These are phyloP conservation scores for Boleophthalmus pectinirostris DNA, from an alignment of 2,113 vertebrate genomes.

Conservation along the genomic window DNA sequence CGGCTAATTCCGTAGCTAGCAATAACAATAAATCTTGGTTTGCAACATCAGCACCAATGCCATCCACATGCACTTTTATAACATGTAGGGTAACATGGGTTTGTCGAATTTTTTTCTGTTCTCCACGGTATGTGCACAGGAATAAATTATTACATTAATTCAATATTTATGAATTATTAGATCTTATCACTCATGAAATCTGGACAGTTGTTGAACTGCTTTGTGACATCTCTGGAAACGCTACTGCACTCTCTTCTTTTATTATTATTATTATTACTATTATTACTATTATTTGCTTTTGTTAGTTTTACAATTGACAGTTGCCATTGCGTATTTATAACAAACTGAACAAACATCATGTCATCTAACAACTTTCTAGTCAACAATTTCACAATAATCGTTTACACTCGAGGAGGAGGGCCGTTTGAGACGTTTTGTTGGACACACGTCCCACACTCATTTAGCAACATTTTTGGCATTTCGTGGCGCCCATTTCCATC, in stretches of 20 bases:
- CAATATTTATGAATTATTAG: not conserved
- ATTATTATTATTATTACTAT: too few species aligned
- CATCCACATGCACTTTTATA: not conserved
- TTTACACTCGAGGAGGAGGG: not conserved
- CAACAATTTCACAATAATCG: not conserved
- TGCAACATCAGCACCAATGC: conserved; percentile 50
- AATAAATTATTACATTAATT: too few species aligned
- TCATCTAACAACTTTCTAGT: too few species aligned
- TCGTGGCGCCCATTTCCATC: conserved; percentile 9
- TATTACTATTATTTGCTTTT: too few species aligned
- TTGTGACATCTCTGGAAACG: not conserved
- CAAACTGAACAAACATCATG: too few species aligned
- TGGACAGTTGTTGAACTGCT: not conserved
- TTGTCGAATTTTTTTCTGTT: too few species aligned
- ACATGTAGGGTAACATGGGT: too few species aligned
- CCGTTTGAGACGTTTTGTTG: conserved; percentile 4
- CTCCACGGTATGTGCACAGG: too few species aligned
- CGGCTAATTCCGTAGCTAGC: conserved; percentile 18
- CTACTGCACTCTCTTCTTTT: too few species aligned
- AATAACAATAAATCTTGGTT: conserved; percentile 15
- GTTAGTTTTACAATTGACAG: too few species aligned
- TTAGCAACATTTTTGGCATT: conserved; percentile 8
- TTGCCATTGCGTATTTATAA: too few species aligned
- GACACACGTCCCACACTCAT: conserved; percentile 43
- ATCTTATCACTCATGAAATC: not conserved